phyloP scores from a whole-genome alignment of 2,113 vertebrate species.

The Cinclus cinclus region DNA sequence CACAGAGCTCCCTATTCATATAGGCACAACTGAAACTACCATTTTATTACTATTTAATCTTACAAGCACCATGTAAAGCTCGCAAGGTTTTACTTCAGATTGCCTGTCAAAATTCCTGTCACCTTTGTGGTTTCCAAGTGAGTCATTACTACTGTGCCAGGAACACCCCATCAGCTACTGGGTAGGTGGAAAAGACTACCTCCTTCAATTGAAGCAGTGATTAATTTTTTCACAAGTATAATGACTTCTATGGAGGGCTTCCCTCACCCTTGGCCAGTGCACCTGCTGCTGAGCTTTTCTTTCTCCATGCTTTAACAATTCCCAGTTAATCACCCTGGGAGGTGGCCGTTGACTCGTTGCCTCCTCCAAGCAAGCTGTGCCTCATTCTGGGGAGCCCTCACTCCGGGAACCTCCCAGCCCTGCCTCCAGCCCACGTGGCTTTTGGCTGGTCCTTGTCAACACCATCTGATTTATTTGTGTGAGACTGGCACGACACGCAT shows the following conservation, averaged over 20 bases:
- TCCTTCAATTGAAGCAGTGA: background rate
- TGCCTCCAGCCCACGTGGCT: background rate
- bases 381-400: background rate
- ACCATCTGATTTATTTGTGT: background rate
- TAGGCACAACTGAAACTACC: background rate
- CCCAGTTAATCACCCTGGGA: background rate
- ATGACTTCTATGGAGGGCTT: background rate
- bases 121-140: background rate
- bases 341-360: background rate
- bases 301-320: background rate
- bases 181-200: background rate
- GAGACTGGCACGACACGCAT: accelerated
- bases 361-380: background rate
- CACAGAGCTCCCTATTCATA: background rate
- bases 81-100: background rate
- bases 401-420: background rate
- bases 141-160: background rate
- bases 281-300: background rate
- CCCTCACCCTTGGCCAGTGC: background rate
- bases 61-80: background rate
- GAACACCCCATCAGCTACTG: background rate
- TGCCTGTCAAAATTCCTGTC: background rate
- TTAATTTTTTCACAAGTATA: background rate
- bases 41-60: background rate
- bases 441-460: background rate